Evolutionary conservation across 2,113 vertebrate species (phyloP).

Genomic region (Callospermophilus lateralis): DNA sequence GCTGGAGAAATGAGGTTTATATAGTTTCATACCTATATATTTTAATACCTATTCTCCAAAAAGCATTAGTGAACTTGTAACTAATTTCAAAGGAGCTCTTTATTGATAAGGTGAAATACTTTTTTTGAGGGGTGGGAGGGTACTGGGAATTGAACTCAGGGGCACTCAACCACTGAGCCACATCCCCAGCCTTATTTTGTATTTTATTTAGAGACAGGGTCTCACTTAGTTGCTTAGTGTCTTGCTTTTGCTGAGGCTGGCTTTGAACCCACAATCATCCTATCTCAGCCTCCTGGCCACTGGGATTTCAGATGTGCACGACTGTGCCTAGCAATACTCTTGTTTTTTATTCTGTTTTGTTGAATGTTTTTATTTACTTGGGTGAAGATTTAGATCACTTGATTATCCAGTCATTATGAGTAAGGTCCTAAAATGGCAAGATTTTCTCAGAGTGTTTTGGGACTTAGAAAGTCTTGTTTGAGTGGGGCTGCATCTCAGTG

Average conservation of each 20-base stretch:
- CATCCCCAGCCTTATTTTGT: too few species aligned
- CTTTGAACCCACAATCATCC: too few species aligned
- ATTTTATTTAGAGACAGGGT: too few species aligned
- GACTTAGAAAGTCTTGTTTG: conserved; percentile 24
- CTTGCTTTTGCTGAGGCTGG: too few species aligned
- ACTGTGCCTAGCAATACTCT: too few species aligned
- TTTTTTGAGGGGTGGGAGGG: neutral
- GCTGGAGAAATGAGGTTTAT: neutral
- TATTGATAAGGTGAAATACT: conserved; percentile 45
- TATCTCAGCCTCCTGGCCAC: too few species aligned
- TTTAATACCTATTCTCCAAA: neutral
- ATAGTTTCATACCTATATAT: neutral
- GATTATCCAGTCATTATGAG: neutral
- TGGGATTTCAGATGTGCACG: too few species aligned
- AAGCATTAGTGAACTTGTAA: neutral
- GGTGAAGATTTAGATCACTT: neutral
- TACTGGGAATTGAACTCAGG: too few species aligned
- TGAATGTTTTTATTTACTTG: conserved; percentile 39
- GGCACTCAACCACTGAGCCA: too few species aligned
- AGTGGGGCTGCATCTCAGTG: neutral
- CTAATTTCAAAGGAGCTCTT: neutral
- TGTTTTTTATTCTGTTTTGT: conserved; percentile 29
- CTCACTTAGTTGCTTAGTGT: too few species aligned
- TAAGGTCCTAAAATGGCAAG: neutral
- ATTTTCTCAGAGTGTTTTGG: neutral